Conservation (phyloP, 2,797 vertebrate genomes). For the Neopelma chrysocephalum region DNA sequence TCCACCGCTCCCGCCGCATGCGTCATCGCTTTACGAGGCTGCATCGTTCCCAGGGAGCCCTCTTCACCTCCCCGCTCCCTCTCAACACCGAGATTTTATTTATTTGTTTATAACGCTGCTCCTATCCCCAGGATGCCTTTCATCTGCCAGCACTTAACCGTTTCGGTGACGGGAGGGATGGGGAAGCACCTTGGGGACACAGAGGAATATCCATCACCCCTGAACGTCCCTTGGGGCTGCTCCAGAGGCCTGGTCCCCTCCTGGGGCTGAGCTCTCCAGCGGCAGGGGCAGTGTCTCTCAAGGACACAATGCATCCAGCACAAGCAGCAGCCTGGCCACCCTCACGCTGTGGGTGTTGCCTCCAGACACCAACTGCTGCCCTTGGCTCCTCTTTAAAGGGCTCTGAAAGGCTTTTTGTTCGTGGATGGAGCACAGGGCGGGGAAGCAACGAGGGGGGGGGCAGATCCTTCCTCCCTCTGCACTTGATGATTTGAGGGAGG, state of each 20-base stretch:
- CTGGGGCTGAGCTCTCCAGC: not conserved
- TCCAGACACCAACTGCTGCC: not conserved
- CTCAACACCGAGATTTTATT: not conserved
- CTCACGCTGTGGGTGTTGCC: not conserved
- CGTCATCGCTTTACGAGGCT: constrained; percentile 28
- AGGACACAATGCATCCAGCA: not conserved
- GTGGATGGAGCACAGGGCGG: not conserved
- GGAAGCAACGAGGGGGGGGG: accelerated
- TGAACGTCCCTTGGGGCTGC: not conserved
- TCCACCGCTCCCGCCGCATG: not conserved
- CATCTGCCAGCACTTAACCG: not conserved
- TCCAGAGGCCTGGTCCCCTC: not conserved
- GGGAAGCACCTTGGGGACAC: not conserved
- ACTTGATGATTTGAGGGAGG: not conserved
- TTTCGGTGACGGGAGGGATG: not conserved
- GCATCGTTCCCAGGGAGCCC: constrained; percentile 17
- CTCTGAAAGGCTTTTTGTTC: not conserved
- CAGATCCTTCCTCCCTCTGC: not conserved
- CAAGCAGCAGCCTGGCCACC: not conserved
- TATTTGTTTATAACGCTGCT: constrained; percentile 37
- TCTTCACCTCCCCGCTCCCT: not conserved
- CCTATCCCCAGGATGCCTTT: not conserved
- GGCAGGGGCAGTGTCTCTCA: not conserved
- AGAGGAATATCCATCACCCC: not conserved
- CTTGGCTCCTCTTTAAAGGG: not conserved